These are phyloP conservation scores for Colistium nudipinnis DNA, from an alignment of 2,113 vertebrate genomes.

Conservation along the genomic window DNA sequence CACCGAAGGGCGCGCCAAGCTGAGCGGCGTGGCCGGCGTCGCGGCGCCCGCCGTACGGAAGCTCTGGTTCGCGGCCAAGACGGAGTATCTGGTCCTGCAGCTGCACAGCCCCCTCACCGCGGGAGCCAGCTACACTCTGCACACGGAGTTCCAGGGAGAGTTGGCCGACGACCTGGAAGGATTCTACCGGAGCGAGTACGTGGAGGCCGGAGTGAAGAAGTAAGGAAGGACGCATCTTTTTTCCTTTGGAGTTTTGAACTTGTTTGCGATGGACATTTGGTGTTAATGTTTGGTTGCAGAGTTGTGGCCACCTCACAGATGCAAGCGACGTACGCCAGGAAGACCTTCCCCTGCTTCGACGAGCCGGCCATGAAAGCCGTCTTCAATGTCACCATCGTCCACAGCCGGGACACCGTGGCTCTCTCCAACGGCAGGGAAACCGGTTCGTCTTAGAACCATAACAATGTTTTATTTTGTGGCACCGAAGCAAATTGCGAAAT, in stretches of 20 bases:
- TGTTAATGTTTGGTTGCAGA: constrained; percentile 72
- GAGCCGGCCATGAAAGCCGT: constrained; percentile 94
- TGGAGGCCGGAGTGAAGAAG: constrained; percentile 73
- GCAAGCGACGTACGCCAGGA: constrained; percentile 89
- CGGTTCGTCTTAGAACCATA: constrained; percentile 37
- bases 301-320: constrained; percentile 94
- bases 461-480: neutral
- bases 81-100: constrained; percentile 88
- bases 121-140: constrained; percentile 77
- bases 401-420: constrained; percentile 66
- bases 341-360: constrained; percentile 95
- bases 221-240: constrained; percentile 66
- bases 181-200: constrained; percentile 95
- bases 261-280: neutral
- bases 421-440: constrained; percentile 87
- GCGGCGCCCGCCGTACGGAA: constrained; percentile 30
- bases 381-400: constrained; percentile 86
- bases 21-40: neutral
- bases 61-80: constrained; percentile 79
- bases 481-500: neutral
- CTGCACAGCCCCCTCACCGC: constrained; percentile 53
- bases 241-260: neutral
- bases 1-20: constrained; percentile 54
- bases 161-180: constrained; percentile 90
- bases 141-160: constrained; percentile 84